These are phyloP conservation scores for Hydrotaea diabolus DNA, from an alignment of 2,888 invertebrate genomes.

Conservation along the genomic window DNA sequence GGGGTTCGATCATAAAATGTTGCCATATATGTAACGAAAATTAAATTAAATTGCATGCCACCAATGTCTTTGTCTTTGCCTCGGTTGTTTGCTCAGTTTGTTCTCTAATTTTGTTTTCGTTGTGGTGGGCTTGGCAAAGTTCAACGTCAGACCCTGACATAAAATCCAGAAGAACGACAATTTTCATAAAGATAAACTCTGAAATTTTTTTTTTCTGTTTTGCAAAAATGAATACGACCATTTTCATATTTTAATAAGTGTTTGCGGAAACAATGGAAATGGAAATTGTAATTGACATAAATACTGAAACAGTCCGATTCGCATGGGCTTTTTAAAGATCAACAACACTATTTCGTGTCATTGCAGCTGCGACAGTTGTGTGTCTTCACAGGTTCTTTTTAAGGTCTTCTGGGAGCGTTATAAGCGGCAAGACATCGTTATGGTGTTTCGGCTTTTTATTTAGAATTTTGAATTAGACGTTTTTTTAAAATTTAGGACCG, in stretches of 20 bases:
- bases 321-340: too few relatives aligned
- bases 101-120: neutral
- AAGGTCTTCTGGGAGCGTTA: too few relatives aligned
- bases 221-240: neutral
- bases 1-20: conserved; percentile 42
- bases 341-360: too few relatives aligned
- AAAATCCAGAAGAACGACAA: neutral
- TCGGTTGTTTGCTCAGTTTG: too few relatives aligned
- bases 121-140: conserved; percentile 56
- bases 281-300: neutral
- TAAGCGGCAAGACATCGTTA: too few relatives aligned
- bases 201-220: neutral
- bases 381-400: too few relatives aligned
- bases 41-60: conserved; percentile 44
- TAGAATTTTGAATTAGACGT: too few relatives aligned
- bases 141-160: conserved; percentile 56
- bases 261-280: conserved; percentile 1
- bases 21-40: conserved; percentile 48
- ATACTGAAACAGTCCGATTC: too few relatives aligned
- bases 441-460: too few relatives aligned
- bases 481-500: too few relatives aligned
- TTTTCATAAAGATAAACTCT: too few relatives aligned
- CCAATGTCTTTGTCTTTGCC: neutral
- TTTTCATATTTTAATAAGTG: neutral
- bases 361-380: too few relatives aligned